Base-by-base conservation (phyloP, 2,797 vertebrate species). In the Leptatherina wallacei region DNA sequence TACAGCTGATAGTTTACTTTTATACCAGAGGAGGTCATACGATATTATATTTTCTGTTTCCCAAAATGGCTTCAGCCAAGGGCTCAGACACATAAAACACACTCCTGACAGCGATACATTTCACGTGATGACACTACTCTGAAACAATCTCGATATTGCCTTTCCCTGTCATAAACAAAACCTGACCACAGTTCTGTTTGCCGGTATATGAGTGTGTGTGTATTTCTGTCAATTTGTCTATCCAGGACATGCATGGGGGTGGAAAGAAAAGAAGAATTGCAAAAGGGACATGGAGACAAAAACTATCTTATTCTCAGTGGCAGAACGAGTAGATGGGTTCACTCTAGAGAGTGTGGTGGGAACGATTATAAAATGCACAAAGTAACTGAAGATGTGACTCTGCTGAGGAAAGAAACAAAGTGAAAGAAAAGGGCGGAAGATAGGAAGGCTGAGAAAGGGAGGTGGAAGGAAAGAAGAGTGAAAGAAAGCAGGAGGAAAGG, bases 41-140 rank as follows among this genome's bases (percentile, higher is more conserved):
- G 89, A 93, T 92, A 93, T 90, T 83, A 92, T 92, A 91, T 92
- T 92, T 93, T 92, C 89, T 91, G 89, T 89, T 93, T 94, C 93
- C 90, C 77, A 92, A 94, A 92, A 94, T 90, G 90, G 90, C 88
- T 80, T 85, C 83, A 88, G 88, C 89, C 83, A 38, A 84, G 82
- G 77, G 81, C 86, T 87, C 87, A 87, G 92, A 89, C 83, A 49
- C 89, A 93, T 93, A 93, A 92, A 93, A 91, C 89, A 90, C 24
- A 74, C 82, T 85, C 78, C 79, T 89, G 89, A 92, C 91, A 90
- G 88, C 65, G 89, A 93, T 93, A 90, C 92, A 91, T 93, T 91
- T 91, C 91, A 91, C 77, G 84, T 91, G 91, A 93, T 93, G 91
- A 92, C 93, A 93, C 90, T 88, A 85, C 91, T 93, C 91, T 86